Percentiles rank a stretch among this genome's conserved stretches.
phyloP scores from a whole-genome alignment of 2,888 invertebrate species.

The Autographa gamma region DNA sequence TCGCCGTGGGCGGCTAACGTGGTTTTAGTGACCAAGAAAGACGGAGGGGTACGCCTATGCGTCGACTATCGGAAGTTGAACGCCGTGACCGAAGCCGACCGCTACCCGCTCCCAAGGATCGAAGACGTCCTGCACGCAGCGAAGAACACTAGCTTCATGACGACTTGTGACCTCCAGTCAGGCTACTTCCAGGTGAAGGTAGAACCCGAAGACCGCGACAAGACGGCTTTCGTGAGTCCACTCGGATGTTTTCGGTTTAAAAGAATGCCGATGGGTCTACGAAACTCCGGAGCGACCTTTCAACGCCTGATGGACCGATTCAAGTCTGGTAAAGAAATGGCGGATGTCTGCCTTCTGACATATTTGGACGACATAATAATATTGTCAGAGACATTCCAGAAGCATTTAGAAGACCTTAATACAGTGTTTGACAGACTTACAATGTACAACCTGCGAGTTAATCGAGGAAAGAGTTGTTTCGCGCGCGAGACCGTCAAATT shows the following conservation, averaged over 20 bases:
- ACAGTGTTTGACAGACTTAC: conserved; percentile 52
- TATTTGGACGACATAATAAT: conserved; percentile 65
- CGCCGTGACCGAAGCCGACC: conserved; percentile 50
- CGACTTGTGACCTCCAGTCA: conserved; percentile 45
- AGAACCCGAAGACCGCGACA: conserved; percentile 36
- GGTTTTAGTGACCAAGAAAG: conserved; percentile 36
- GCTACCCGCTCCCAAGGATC: conserved; percentile 32
- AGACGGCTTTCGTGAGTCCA: conserved; percentile 48
- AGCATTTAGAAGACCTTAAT: conserved; percentile 59
- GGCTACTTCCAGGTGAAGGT: conserved; percentile 56
- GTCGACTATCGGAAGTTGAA: conserved; percentile 64
- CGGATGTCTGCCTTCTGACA: conserved; percentile 32
- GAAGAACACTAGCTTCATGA: conserved; percentile 51
- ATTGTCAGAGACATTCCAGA: conserved; percentile 52
- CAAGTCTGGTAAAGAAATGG: conserved; percentile 21
- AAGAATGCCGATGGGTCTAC: conserved; percentile 53
- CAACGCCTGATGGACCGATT: conserved; percentile 55
- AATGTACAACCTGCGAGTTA: conserved; percentile 53
- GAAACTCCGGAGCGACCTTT: conserved; percentile 54
- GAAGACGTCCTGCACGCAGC: conserved; percentile 57
- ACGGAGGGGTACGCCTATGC: conserved; percentile 56
- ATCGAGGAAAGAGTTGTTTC: conserved; percentile 61
- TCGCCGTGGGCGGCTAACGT: conserved; percentile 44
- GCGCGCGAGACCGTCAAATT: conserved; percentile 58
- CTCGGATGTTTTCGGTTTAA: conserved; percentile 48